Base-by-base conservation (phyloP, 2,797 vertebrate species). In the Malacoctenus gilli region DNA sequence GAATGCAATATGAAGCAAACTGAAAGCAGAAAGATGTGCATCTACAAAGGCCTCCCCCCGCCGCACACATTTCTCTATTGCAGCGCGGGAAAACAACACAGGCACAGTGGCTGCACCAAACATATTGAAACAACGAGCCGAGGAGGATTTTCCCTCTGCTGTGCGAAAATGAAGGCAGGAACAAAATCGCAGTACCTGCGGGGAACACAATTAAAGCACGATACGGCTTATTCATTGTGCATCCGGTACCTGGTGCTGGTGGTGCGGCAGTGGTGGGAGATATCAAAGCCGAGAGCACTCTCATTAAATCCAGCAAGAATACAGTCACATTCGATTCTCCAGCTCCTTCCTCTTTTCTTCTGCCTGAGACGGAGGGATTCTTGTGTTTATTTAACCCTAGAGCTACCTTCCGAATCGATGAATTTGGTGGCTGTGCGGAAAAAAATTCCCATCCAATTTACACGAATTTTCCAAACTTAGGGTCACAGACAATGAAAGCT, bases 1-100 rank as follows among this genome's bases (percentile, higher is more conserved):
- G 25, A 64, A 28, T 6, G 39, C 8, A 10, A 36, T 12, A 32
- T 58, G 12, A 42, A 22, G 7, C 16, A 43, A 59, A 6, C n/a
- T 5, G n/a, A 28, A 11, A 38, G 19, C 18, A 39, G 7, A 10
- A 10, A 25, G 21, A 35, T 1, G 10, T 19, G 15, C 23, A 34
- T n/a, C 18, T 15, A 30, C 2, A 15, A 28, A 32, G 13, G 12
- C 4, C 16, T 2, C 30, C 25, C 32, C 38, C 1, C 14, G 19
- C 36, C 19, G 36, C 28, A 50, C 51, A 37, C 14, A 30, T 16
- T 9, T 57, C 22, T 35, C 28, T 42, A 6, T 25, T 40, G 4
- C 12, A 32, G 22, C 20, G 30, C 5, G 12, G 34, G 10, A 21
- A 52, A 32, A 32, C 30, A 32, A 37, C 19, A 49, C 2, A 35